These are phyloP conservation scores for Camponotus vicinus DNA, from an alignment of 1,140 invertebrate species.

Conservation along the genomic window DNA sequence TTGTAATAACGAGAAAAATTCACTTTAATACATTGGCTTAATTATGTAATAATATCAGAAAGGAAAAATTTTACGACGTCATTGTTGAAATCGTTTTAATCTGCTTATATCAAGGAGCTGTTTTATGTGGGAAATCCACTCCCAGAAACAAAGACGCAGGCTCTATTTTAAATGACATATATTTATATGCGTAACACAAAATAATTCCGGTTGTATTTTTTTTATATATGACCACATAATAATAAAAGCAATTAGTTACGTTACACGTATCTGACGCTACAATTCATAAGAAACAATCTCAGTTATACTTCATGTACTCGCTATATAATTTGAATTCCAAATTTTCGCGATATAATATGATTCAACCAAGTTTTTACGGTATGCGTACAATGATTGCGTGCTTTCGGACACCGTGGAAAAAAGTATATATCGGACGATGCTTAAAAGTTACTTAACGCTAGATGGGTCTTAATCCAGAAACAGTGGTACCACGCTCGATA, in stretches of 20 bases:
- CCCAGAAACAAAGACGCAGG: no score
- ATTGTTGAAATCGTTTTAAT: no score
- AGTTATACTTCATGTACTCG: neutral
- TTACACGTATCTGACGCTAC: neutral
- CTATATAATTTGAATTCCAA: neutral
- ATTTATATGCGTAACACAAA: no score
- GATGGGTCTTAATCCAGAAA: conserved; percentile 81
- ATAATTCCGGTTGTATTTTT: no score
- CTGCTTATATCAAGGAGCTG: no score
- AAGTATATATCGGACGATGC: conserved; percentile 68
- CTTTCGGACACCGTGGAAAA: conserved; percentile 23
- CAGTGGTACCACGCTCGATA: conserved; percentile 71
- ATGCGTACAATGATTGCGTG: neutral
- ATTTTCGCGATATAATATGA: neutral
- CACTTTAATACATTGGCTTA: neutral
- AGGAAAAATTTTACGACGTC: no score
- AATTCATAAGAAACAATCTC: neutral
- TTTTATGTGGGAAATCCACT: no score
- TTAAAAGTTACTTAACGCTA: conserved; percentile 75
- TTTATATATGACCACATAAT: neutral
- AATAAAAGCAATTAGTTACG: neutral
- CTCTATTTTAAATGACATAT: no score
- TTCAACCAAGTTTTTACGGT: neutral
- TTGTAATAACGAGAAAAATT: neutral
- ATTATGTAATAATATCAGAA: neutral